Evolutionary conservation across 2,797 vertebrate species (phyloP).

Genomic region (Sebastes wilsoni): DNA sequence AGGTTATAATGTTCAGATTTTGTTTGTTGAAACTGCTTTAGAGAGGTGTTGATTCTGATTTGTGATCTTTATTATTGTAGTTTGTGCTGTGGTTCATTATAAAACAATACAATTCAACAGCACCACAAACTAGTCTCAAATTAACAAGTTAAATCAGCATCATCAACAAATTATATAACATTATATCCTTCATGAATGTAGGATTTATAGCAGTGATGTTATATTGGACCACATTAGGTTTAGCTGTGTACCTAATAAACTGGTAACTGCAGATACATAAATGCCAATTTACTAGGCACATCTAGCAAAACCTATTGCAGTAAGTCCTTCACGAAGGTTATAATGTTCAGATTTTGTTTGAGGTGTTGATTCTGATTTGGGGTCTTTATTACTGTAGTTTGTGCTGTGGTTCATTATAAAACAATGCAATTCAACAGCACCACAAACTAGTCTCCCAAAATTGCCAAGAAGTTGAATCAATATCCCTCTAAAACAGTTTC

Average conservation of each 20-base stretch:
- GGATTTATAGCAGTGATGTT: too few species aligned
- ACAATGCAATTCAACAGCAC: neutral
- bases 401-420: neutral
- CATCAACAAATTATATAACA: neutral
- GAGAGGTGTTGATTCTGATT: neutral
- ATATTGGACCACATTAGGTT: too few species aligned
- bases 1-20: neutral
- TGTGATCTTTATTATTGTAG: neutral
- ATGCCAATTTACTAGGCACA: neutral
- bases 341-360: neutral
- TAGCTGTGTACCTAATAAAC: too few species aligned
- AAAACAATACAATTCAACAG: neutral
- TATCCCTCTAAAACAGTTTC: neutral
- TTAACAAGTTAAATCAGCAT: neutral
- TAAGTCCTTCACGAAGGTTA: neutral
- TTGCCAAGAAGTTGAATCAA: too few species aligned
- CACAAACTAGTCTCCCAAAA: neutral
- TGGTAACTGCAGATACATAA: too few species aligned
- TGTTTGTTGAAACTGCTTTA: neutral
- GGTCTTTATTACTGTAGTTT: neutral
- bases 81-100: neutral
- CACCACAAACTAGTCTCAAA: neutral
- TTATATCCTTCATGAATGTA: too few species aligned
- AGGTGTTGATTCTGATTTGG: neutral
- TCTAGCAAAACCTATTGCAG: neutral